Percentiles rank a stretch among this genome's conserved stretches.
phyloP scores from a whole-genome alignment of 1,140 invertebrate genomes.

The Drosophila albomicans region DNA sequence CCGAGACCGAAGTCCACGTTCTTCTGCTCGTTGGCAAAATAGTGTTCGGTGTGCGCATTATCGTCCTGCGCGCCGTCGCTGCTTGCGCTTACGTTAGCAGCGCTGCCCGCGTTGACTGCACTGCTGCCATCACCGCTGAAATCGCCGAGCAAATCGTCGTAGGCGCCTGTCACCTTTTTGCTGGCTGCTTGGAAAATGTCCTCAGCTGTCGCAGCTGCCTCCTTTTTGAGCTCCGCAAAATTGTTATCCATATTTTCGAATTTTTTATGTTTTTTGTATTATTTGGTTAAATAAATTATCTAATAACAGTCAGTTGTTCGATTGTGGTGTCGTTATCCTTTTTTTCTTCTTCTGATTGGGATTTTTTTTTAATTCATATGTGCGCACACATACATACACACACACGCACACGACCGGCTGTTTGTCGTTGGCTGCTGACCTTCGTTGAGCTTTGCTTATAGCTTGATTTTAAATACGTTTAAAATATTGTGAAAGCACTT shows the following conservation, averaged over 20 bases:
- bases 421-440: background rate
- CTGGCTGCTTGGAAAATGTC: constrained; percentile 63
- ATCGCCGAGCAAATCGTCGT: constrained; percentile 54
- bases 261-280: background rate
- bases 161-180: constrained; percentile 47
- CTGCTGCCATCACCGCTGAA: constrained; percentile 17
- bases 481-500: constrained; percentile 22
- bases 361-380: background rate
- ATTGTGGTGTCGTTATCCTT: constrained; percentile 20
- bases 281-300: constrained; percentile 11
- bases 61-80: constrained; percentile 74
- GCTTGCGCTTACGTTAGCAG: constrained; percentile 58
- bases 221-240: constrained; percentile 78
- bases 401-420: constrained; percentile 29
- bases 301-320: constrained; percentile 9
- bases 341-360: constrained; percentile 40
- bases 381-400: constrained; percentile 17
- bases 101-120: constrained; percentile 42
- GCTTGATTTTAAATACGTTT: constrained; percentile 7
- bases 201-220: constrained; percentile 71
- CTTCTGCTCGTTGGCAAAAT: constrained; percentile 78
- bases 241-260: constrained; percentile 70
- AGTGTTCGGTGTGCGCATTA: constrained; percentile 78
- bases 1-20: constrained; percentile 72
- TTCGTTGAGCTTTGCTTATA: background rate